Evolutionary conservation across 2,888 invertebrate genomes (phyloP), one percentile per base, ranked within the genome.

Genomic region (Lepas anatifera): DNA sequence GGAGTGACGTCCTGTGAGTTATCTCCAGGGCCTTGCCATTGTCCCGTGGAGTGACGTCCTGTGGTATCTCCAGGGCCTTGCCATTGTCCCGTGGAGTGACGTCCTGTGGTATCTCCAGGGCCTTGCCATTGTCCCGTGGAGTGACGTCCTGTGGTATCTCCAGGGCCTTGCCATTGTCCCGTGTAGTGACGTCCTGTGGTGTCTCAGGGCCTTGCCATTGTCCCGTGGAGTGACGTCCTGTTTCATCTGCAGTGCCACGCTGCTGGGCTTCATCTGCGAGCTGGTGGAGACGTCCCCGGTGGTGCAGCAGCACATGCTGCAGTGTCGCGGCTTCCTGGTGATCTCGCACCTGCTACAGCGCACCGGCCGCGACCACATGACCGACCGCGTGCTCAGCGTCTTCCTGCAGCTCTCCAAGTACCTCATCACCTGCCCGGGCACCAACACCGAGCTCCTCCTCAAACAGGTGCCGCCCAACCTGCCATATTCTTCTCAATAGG

Each of bases 241-340:
- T 3, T 27, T 13, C 8, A 7, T 25, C 58, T 16, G 32, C 83
- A 92, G 96, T 85, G 94, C 95, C 69, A 96, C 95, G 80, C 85
- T 99, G 74, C 86, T 99, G 80, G 93, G 95, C 73, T 94, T 99
- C 83, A 92, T 99, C 77, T 96, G 96, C 81, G 96, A 97, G 78
- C 84, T 99, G 78, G 92, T 99, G 75, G 95, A 96, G 81, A 93
- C 93, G 63, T 98, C 97, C 76, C 90, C 92, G 79, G 95, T 95
- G 50, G 96, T 98, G 72, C 99, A 99, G 80, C 98, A 99, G 80
- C 99, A 99, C 81, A 95, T 99, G 91, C 92, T 97, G 80, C 98
- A 98, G 81, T 96, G 95, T 81, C 89, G 96, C 76, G 99, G 98
- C 72, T 98, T 99, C 82, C 86, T 99, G 77, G 96, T 99, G 74